A percentile compares a stretch with the other conserved stretches of the same genome.
These are phyloP conservation scores for Sylvilagus floridanus DNA, from an alignment of 2,797 vertebrate genomes.

Conservation along the genomic window DNA sequence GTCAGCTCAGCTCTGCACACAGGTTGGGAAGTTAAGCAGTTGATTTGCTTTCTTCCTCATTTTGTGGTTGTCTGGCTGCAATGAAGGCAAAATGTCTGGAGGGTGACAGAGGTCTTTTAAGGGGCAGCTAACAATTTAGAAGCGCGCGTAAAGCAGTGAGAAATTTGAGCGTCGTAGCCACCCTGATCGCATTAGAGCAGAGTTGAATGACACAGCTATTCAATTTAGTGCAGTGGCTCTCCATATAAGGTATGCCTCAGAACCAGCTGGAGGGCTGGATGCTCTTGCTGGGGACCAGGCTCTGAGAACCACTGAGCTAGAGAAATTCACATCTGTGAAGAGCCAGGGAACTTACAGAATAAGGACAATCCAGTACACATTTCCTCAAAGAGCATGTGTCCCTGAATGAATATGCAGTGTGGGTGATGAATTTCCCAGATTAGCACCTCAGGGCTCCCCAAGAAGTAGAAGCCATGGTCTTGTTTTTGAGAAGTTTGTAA, in stretches of 20 bases:
- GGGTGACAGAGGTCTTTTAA: not conserved
- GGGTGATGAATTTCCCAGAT: not conserved
- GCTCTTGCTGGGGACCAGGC: not conserved
- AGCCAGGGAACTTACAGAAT: not conserved
- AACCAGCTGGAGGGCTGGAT: not conserved
- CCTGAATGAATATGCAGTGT: not conserved
- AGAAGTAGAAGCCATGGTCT: not conserved
- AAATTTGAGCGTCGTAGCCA: not conserved
- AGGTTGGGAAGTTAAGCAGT: not conserved
- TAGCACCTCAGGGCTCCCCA: not conserved
- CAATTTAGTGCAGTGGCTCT: not conserved
- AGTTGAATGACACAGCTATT: accelerated
- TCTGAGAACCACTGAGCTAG: not conserved
- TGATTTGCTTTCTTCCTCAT: constrained; percentile 18
- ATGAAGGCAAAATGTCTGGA: not conserved
- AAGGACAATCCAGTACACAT: not conserved
- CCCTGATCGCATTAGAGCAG: not conserved
- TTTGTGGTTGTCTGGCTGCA: constrained; percentile 40
- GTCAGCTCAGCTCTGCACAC: constrained; percentile 38
- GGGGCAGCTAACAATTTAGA: not conserved
- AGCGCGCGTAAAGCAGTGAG: not conserved
- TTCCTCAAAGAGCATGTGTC: not conserved
- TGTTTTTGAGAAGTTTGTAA: not conserved
- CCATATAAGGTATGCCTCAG: not conserved
- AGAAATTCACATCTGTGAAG: not conserved